Evolutionary conservation across 2,888 invertebrate genomes (phyloP), one percentile per base, ranked within the genome.

Genomic region (Patella caerulea): DNA sequence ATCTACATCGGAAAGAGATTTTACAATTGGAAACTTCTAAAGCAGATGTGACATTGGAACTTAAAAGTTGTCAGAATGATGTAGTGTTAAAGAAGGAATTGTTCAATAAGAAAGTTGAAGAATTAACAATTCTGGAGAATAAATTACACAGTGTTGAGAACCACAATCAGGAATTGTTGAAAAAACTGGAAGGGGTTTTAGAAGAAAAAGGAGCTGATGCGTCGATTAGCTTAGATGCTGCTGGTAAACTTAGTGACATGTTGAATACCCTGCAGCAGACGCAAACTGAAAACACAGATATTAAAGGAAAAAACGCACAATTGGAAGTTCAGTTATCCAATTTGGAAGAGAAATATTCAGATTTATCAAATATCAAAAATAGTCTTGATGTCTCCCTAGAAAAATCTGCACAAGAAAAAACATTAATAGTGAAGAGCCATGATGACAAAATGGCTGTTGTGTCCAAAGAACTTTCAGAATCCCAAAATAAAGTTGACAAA

Each of bases 121-220:
- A 78, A 29, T 77, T 83, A 11, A 34, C 75, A 12, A 70, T 24
- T 5, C 56, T 82, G 71, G 82, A 82, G 74, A 73, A 75, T 2
- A 82, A 81, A 73, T 7, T 81, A 14, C 69, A 53, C 19, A 65
- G 53, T 2, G 54, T 79, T 19, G 83, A 84, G 65, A 73, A 75
- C 52, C 82, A 80, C 56, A 83, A 84, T 74, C 54, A 74, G 53
- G 81, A 82, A 24, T 69, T 84, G 56, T 74, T 81, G 45, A 74
- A 80, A 12, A 79, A 82, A 71, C 45, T 84, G 12, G 81, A 83
- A 69, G 74, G 59, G 24, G 45, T 80, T 29, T 52, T 82, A 12
- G 53, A 72, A 34, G 65, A 65, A 5, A 65, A 65, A 19, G 65
- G 65, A 24, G 14, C 65, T 24, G 65, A 52, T 9, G 53, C 69